Evolutionary conservation across 2,888 invertebrate genomes (phyloP).

Genomic region (Silvanus unidentatus): DNA sequence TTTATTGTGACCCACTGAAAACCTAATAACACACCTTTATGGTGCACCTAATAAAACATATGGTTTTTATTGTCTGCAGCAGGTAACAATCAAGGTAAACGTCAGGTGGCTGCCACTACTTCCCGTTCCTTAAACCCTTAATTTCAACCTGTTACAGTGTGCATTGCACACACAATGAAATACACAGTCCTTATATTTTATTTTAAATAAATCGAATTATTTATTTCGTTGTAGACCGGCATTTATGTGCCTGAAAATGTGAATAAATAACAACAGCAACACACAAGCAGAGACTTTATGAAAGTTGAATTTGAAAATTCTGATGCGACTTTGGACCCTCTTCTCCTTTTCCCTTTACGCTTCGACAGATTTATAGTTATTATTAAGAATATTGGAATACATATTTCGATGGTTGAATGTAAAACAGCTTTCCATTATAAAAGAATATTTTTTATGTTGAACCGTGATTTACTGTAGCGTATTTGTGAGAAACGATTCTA

Average conservation of each 20-base stretch:
- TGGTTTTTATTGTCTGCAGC: background rate
- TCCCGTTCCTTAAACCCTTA: background rate
- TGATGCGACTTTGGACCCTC: no score
- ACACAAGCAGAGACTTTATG: no score
- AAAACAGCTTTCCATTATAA: conserved; percentile 5
- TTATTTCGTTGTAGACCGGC: no score
- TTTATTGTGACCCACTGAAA: background rate
- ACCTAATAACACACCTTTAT: conserved; percentile 1
- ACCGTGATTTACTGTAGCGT: background rate
- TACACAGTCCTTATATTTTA: no score
- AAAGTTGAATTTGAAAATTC: no score
- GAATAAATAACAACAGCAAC: no score
- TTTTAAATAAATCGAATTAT: no score
- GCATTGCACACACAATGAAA: no score
- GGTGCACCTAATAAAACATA: background rate
- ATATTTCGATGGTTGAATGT: conserved; percentile 12
- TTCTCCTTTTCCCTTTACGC: background rate
- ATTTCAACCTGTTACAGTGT: background rate
- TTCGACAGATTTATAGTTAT: conserved; percentile 31
- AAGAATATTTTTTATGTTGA: conserved; percentile 4
- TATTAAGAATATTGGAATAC: conserved; percentile 34
- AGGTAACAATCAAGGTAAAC: background rate
- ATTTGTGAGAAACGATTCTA: no score
- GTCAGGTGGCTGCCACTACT: background rate
- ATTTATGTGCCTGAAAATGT: no score